Conservation (phyloP, 1,140 invertebrate species). For the Drosophila carrolli region DNA sequence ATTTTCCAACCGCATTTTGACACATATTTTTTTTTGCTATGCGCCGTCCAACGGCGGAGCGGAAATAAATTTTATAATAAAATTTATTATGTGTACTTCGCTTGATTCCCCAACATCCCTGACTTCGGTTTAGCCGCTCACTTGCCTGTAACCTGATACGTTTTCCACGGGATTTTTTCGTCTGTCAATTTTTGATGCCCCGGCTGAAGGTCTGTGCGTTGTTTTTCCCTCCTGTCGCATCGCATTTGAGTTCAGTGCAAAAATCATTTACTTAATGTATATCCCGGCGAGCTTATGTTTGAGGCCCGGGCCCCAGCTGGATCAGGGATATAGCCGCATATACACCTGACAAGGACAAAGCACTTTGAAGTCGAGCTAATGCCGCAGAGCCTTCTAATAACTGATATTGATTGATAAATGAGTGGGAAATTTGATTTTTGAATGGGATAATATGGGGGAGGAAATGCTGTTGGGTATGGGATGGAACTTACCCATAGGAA, state of each 20-base stretch:
- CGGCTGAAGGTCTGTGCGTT: neutral
- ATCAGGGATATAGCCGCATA: constrained; percentile 28
- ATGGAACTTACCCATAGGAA: neutral
- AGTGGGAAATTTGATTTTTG: constrained; percentile 50
- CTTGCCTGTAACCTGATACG: constrained; percentile 75
- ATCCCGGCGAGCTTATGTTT: constrained; percentile 18
- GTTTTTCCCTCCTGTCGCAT: constrained; percentile 35
- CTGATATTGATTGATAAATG: constrained; percentile 79
- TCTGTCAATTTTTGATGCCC: constrained; percentile 70
- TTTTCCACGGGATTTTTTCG: constrained; percentile 59
- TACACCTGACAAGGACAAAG: constrained; percentile 63
- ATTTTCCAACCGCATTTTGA: constrained; percentile 75
- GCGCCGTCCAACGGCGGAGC: constrained; percentile 19
- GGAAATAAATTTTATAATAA: constrained; percentile 83
- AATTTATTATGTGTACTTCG: constrained; percentile 80
- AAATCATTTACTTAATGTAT: constrained; percentile 80
- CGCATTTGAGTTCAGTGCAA: constrained; percentile 55
- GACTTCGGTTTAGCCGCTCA: constrained; percentile 36
- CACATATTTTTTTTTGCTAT: constrained; percentile 48
- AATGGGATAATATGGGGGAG: constrained; percentile 4
- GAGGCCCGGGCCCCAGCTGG: constrained; percentile 36
- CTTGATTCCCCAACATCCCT: constrained; percentile 38
- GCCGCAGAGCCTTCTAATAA: constrained; percentile 52
- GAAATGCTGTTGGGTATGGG: neutral
- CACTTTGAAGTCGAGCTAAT: constrained; percentile 69